A percentile compares a stretch with the other conserved stretches of the same genome.
These are phyloP conservation scores for Tretioscincus oriximinensis DNA, from an alignment of 2,113 vertebrate genomes.

Conservation along the genomic window DNA sequence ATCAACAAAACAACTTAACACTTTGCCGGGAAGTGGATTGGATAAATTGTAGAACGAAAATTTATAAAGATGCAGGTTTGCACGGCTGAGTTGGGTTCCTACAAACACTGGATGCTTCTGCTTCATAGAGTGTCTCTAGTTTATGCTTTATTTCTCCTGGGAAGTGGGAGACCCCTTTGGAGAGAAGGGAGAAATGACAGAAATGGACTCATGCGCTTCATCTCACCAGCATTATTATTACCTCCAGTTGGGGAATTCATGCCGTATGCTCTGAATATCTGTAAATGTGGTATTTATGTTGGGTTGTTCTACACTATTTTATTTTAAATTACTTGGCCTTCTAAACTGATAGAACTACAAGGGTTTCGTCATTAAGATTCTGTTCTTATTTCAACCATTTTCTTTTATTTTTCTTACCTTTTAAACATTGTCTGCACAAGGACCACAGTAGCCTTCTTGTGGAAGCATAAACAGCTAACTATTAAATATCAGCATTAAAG, in stretches of 20 bases:
- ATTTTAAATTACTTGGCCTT: constrained; percentile 53
- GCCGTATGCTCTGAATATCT: constrained; percentile 34
- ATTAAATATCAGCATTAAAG: constrained; percentile 48
- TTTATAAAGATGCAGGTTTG: constrained; percentile 49
- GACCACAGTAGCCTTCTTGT: constrained; percentile 39
- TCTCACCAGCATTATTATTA: constrained; percentile 42
- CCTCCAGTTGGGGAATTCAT: constrained; percentile 33
- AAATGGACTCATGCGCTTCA: constrained; percentile 17
- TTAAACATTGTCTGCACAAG: constrained; percentile 40
- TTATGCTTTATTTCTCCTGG: constrained; percentile 30
- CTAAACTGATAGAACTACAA: constrained; percentile 9
- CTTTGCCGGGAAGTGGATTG: constrained; percentile 35
- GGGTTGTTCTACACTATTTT: constrained; percentile 55
- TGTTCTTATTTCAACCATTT: constrained; percentile 10
- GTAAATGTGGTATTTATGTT: constrained; percentile 58
- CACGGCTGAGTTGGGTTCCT: constrained; percentile 59
- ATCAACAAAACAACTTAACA: constrained; percentile 37
- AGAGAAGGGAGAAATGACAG: constrained; percentile 38
- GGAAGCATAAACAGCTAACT: constrained; percentile 59
- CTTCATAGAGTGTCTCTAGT: constrained; percentile 61
- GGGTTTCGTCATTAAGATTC: constrained; percentile 41
- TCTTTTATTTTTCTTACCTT: constrained; percentile 1
- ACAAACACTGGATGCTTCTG: constrained; percentile 73
- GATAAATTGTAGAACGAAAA: constrained; percentile 42
- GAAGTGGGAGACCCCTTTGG: constrained; percentile 45